These are phyloP conservation scores for Petrocephalus schoutedeni DNA, from an alignment of 2,797 vertebrate genomes.

Conservation along the genomic window DNA sequence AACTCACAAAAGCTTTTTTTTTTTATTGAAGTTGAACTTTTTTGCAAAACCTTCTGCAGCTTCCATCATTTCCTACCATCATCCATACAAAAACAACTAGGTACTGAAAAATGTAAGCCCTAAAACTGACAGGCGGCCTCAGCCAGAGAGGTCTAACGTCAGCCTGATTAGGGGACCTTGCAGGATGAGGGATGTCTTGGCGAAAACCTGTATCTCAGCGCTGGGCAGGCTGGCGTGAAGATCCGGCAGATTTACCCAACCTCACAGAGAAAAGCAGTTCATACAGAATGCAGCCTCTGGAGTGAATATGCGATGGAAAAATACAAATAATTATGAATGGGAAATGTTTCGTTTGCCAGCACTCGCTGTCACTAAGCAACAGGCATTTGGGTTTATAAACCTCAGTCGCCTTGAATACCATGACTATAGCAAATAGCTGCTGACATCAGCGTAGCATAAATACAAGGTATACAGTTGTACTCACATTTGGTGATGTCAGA, in stretches of 20 bases:
- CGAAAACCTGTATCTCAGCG: neutral
- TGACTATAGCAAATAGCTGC: constrained; percentile 31
- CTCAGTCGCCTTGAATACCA: constrained; percentile 27
- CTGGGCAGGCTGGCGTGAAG: neutral
- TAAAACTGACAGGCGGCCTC: neutral
- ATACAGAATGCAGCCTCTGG: neutral
- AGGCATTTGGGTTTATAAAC: constrained; percentile 6
- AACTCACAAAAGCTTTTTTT: neutral
- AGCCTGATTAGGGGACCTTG: neutral
- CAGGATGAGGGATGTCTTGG: neutral
- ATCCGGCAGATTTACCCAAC: neutral
- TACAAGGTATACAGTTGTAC: constrained; percentile 32
- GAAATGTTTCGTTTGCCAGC: constrained; percentile 5
- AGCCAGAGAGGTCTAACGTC: neutral
- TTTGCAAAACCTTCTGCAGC: neutral
- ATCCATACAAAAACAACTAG: neutral
- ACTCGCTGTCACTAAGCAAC: constrained; percentile 33
- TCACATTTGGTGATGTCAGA: constrained; percentile 35
- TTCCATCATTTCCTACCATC: neutral
- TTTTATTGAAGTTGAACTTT: neutral
- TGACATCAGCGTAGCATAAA: constrained; percentile 38
- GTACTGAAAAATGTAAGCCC: neutral
- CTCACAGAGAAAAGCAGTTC: neutral
- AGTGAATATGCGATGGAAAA: neutral
- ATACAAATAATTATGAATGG: neutral